phyloP scores from a whole-genome alignment of 2,888 invertebrate genomes.

The Lysandra coridon region DNA sequence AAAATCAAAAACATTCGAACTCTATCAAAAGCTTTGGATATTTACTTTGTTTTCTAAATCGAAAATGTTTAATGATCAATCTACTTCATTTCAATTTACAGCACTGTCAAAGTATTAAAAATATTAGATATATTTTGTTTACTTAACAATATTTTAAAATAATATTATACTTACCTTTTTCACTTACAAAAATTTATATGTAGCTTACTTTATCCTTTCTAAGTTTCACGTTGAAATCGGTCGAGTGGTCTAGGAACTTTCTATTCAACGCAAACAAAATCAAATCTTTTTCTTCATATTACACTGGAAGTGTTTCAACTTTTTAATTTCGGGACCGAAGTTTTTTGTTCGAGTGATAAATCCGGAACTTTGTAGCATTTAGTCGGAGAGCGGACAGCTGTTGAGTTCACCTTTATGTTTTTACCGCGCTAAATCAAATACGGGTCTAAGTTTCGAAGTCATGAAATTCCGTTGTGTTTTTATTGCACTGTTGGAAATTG shows the following conservation, averaged over 20 bases:
- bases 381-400: slow-evolving; percentile 42
- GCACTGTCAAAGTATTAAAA: neutral
- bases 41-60: neutral
- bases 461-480: slow-evolving; percentile 23
- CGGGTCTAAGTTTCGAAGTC: slow-evolving; percentile 28
- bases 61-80: neutral
- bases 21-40: slow-evolving; percentile 7
- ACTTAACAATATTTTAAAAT: neutral
- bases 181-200: neutral
- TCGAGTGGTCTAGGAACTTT: neutral
- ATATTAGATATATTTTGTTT: neutral
- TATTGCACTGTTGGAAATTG: slow-evolving; percentile 34
- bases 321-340: slow-evolving; percentile 41
- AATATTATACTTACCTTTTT: no score
- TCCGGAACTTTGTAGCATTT: slow-evolving; percentile 43
- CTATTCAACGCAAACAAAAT: neutral
- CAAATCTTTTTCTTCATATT: neutral
- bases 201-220: no score
- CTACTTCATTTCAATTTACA: neutral
- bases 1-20: neutral
- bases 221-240: neutral
- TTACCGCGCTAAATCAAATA: slow-evolving; percentile 39
- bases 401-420: slow-evolving; percentile 44
- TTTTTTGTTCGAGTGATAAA: slow-evolving; percentile 34
- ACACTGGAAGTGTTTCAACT: neutral